Percentiles rank a stretch among this genome's conserved stretches.
Evolutionary conservation across 2,797 vertebrate species (phyloP).

Genomic region (Limosa lapponica): DNA sequence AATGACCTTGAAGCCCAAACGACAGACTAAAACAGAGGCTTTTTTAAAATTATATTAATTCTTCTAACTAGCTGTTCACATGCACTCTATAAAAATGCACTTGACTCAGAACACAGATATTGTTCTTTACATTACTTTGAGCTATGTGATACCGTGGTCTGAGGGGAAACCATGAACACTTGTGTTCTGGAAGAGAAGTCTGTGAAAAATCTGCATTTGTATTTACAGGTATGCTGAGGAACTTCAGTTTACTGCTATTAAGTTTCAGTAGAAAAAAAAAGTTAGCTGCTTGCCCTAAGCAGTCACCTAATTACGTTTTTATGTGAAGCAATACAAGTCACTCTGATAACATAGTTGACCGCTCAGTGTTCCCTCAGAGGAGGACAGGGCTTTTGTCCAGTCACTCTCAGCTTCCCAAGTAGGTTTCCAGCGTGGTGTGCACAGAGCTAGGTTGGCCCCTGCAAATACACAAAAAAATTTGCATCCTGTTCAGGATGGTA

Average conservation of each 20-base stretch:
- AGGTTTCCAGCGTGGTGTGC: background rate
- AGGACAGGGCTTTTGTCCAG: background rate
- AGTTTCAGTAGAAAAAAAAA: background rate
- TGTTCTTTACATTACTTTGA: background rate
- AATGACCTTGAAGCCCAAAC: background rate
- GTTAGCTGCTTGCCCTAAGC: background rate
- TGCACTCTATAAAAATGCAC: background rate
- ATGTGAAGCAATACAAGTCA: background rate
- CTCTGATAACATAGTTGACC: background rate
- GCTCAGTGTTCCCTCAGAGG: background rate
- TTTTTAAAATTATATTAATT: background rate
- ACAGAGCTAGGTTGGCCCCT: background rate
- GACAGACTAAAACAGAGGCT: background rate
- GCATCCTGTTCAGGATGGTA: background rate
- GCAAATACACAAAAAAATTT: background rate
- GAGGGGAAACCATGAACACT: background rate
- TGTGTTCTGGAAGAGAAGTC: background rate
- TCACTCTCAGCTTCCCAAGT: background rate
- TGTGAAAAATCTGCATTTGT: background rate
- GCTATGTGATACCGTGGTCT: background rate
- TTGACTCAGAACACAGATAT: background rate
- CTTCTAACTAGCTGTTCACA: background rate
- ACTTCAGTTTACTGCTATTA: background rate
- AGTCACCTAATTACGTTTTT: background rate
- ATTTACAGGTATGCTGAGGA: background rate